Base-by-base conservation (phyloP, 2,888 invertebrate genomes). In the Spisula subtruncata region DNA sequence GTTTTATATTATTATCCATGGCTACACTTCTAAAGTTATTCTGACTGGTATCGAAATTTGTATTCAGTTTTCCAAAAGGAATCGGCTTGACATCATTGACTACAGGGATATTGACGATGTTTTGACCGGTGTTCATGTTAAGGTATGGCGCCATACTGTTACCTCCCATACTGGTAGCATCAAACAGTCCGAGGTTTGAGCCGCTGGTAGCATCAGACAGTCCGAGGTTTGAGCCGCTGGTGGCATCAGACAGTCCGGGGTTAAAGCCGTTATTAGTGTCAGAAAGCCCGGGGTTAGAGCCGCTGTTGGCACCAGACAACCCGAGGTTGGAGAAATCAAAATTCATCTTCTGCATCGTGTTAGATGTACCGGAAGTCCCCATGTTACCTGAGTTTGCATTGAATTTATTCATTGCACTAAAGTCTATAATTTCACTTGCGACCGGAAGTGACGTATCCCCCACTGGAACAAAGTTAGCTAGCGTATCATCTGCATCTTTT, bases 401-500 rank as follows among this genome's bases (percentile, higher is more conserved):
- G 20, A 32, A 25, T 29, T 48, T 51, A 66, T 51, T 84, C 8
- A 75, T n/a, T 25, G 83, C 16, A 29, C 41, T 66, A 25, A 71
- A 71, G 46, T 75, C 84, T 75, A 84, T 14, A 75, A 84, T 25
- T 48, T 84, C 84, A 84, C 84, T 75, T 25, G 84, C 35, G 12
- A 46, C 35, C 16, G 84, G 84, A 16, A 32, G 32, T 0, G 71
- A 18, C 2, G 46, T 20, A 48, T 84, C 75, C 12, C 48, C 84
- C 16, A 29, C 46, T 2, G 84, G 75, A 25, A 14, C 48, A 71
- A 35, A 84, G 71, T 71, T 71, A 0, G n/a, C 16, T 0, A 66
- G 10, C 60, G 16, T 66, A 56, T 56, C 56, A 0, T 32, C 29
- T 29, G 71, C 14, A 12, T 25, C 71, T 32, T 20, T n/a, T 66